Percentiles rank a stretch among this genome's conserved stretches.
phyloP scores from a whole-genome alignment of 2,113 vertebrate species.

The Choloepus hoffmanni region DNA sequence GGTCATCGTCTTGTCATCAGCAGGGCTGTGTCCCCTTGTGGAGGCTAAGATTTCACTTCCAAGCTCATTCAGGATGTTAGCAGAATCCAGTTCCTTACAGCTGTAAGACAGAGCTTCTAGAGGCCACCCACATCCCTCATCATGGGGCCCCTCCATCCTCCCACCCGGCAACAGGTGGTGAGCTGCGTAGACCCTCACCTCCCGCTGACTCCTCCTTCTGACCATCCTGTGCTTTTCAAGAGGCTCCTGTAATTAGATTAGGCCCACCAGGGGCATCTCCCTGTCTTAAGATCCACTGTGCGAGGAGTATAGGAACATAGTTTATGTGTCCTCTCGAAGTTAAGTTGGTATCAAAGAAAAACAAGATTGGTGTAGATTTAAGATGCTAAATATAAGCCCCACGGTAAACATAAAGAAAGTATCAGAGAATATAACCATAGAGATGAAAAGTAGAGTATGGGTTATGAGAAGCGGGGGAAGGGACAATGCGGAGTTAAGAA shows the following conservation, averaged over 20 bases:
- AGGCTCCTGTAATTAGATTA: not conserved
- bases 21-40: not conserved
- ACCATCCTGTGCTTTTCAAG: not conserved
- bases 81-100: not conserved
- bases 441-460: no score
- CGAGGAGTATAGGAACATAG: no score
- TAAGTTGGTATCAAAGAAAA: no score
- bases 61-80: not conserved
- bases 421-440: no score
- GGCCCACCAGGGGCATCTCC: not conserved
- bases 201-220: not conserved
- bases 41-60: not conserved
- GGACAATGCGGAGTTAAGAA: no score
- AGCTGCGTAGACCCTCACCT: not conserved
- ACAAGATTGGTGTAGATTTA: no score
- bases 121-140: not conserved
- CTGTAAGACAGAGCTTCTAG: not conserved
- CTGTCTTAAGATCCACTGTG: not conserved
- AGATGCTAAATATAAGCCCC: no score
- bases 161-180: not conserved
- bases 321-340: no score
- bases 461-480: no score
- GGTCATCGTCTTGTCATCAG: not conserved
- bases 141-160: not conserved
- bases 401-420: no score